Conservation (phyloP, 2,797 vertebrate species). For the Gouania willdenowi region DNA sequence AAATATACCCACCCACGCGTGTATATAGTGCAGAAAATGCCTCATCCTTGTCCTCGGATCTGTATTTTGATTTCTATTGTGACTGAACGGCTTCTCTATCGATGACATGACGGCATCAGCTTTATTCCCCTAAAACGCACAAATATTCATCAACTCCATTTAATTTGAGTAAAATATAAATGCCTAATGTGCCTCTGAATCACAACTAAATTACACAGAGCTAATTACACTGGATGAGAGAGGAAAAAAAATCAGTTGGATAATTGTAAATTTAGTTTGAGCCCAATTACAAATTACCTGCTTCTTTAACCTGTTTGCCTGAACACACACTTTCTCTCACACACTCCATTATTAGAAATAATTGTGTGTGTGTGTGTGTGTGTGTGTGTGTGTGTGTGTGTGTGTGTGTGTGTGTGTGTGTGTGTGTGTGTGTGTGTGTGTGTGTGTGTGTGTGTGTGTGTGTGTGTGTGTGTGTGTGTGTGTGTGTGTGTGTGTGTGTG, state of each 20-base stretch:
- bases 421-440: too few species aligned
- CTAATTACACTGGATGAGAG: constrained; percentile 38
- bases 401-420: too few species aligned
- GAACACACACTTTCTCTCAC: constrained; percentile 23
- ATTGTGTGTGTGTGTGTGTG: too few species aligned
- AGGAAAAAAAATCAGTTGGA: constrained; percentile 25
- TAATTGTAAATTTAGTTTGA: constrained; percentile 40
- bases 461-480: neutral
- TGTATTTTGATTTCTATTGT: too few species aligned
- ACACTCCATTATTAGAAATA: neutral
- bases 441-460: constrained; percentile 11
- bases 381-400: too few species aligned
- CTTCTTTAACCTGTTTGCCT: constrained; percentile 32
- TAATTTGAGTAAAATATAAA: constrained; percentile 41
- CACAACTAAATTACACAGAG: constrained; percentile 43
- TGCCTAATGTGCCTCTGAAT: constrained; percentile 34
- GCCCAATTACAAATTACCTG: constrained; percentile 41
- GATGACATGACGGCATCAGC: constrained; percentile 11
- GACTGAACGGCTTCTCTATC: too few species aligned
- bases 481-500: constrained; percentile 1
- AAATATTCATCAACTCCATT: constrained; percentile 37
- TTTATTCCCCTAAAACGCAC: constrained; percentile 23
- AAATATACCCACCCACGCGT: neutral
- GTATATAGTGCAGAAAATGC: neutral
- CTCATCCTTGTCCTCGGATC: too few species aligned